Evolutionary conservation across 2,113 vertebrate genomes (phyloP).

Genomic region (Poecilia latipinna): DNA sequence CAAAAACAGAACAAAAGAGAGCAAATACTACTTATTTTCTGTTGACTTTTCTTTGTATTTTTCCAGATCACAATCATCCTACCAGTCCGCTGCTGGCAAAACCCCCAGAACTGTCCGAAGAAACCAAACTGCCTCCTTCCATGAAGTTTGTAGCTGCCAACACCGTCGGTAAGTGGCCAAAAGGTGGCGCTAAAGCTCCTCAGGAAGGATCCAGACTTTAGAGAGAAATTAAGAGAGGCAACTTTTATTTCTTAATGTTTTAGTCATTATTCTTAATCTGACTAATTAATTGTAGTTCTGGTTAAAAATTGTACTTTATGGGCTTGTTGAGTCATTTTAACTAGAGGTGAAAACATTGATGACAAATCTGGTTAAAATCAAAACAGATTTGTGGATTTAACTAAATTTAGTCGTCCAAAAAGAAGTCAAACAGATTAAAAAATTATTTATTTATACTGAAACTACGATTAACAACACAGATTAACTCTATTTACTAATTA

Average conservation of each 20-base stretch:
- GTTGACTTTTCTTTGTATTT: background rate
- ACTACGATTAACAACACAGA: background rate
- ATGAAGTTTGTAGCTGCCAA: slow-evolving; percentile 93
- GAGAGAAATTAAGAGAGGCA: too few species aligned
- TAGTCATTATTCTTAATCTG: background rate
- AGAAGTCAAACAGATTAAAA: background rate
- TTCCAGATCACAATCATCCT: slow-evolving; percentile 90
- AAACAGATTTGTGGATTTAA: too few species aligned
- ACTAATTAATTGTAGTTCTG: background rate
- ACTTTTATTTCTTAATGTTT: too few species aligned
- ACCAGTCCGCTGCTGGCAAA: slow-evolving; percentile 93
- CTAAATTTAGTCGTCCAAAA: too few species aligned
- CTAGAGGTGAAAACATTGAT: background rate
- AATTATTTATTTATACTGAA: background rate
- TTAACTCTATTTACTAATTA: too few species aligned
- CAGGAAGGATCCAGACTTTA: too few species aligned
- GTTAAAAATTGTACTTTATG: background rate
- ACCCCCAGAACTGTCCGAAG: slow-evolving; percentile 91
- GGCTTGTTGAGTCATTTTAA: background rate
- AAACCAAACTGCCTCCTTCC: slow-evolving; percentile 87
- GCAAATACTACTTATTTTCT: background rate
- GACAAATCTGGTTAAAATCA: too few species aligned
- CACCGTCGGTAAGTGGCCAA: slow-evolving; percentile 84
- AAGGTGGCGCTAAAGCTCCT: background rate
- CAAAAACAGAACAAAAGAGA: too few species aligned